Evolutionary conservation across 1,140 invertebrate genomes (phyloP), one percentile per base, ranked within the genome.

Genomic region (Limonius californicus): DNA sequence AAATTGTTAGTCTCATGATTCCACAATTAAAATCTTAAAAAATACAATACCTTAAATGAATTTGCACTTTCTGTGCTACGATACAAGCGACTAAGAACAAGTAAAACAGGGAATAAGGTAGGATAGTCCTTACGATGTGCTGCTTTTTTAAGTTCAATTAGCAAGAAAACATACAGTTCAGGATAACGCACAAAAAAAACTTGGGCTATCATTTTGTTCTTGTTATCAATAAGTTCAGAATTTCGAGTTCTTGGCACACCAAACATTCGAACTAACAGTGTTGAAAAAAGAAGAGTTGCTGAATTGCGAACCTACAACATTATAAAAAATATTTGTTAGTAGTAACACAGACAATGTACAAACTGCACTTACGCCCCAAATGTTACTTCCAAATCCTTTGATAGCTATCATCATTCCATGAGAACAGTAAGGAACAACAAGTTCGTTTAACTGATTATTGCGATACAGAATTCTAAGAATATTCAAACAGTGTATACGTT

Each of bases 101-200:
- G 77, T 45, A 97, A 78, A 55, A 92, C 82, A 0, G 91, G 90
- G 78, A 92, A 92, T 57, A 94, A 77, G 2, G 77, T 71, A 2
- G 73, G 53, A 60, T 69, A 73, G 72, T 77, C 27, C 62, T 74
- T 6, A 69, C 75, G 70, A 63, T 76, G 70, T 27, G 74, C 68
- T 16, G 74, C 71, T n/a, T 27, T 27, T 19, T 82, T 82, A 1
- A 91, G 73, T 78, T 89, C 83, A 32, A 84, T 74, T 43, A 92
- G 74, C 62, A 97, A 85, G 73, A 91, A 95, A 27, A 88, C 81
- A 70, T 90, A 89, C 0, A 96, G 78, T 20, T 80, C 74, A 8
- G 94, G 91, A 81, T 91, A 95, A 21, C 86, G 84, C 63, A 89
- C 81, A 75, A 96, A 96, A 78, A 98, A 98, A 7, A 90, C 84